Evolutionary conservation across 2,113 vertebrate genomes (phyloP).

Genomic region (Hoplias malabaricus): DNA sequence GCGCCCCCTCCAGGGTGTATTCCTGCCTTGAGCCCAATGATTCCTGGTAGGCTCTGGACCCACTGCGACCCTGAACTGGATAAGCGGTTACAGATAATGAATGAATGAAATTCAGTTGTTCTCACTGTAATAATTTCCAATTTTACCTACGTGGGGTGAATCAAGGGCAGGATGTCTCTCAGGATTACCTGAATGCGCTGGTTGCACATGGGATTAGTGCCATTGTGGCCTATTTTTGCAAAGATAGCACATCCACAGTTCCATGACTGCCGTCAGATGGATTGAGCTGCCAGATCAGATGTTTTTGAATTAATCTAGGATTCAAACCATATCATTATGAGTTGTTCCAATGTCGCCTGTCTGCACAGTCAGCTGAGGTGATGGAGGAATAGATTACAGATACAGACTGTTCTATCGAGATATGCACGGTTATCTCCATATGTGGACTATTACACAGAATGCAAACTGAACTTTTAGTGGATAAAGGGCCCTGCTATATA

Average conservation of each 20-base stretch:
- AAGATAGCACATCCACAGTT: neutral
- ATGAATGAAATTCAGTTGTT: too few species aligned
- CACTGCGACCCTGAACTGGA: too few species aligned
- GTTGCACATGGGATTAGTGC: neutral
- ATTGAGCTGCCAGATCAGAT: neutral
- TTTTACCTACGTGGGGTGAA: too few species aligned
- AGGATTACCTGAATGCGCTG: too few species aligned
- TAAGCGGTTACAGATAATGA: too few species aligned
- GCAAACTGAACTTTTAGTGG: neutral
- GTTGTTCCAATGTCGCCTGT: neutral
- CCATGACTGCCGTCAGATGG: neutral
- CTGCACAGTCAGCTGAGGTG: slow-evolving; percentile 3
- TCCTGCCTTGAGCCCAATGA: too few species aligned
- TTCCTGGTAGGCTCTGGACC: too few species aligned
- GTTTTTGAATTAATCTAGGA: slow-evolving; percentile 8
- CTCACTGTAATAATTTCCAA: too few species aligned
- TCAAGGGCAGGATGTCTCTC: too few species aligned
- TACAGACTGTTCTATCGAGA: neutral
- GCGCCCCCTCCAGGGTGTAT: too few species aligned
- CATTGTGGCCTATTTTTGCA: slow-evolving; percentile 11
- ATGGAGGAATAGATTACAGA: neutral
- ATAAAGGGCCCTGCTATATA: too few species aligned
- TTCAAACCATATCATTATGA: neutral
- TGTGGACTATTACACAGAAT: neutral
- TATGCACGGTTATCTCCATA: neutral